Percentiles rank a stretch among this genome's conserved stretches.
phyloP scores from a whole-genome alignment of 2,888 invertebrate genomes.

The Aleiodes testaceus region DNA sequence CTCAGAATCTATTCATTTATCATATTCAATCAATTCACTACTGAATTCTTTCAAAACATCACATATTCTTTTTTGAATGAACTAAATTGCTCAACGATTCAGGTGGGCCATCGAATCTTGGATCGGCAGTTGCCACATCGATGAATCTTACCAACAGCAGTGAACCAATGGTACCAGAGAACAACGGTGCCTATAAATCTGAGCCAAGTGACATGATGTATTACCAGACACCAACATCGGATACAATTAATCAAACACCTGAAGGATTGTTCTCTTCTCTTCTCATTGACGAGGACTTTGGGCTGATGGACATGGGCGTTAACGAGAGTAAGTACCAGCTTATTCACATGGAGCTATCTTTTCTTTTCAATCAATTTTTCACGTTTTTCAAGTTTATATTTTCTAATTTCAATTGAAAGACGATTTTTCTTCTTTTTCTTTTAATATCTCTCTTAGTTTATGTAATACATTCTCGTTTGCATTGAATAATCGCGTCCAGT shows the following conservation, averaged over 20 bases:
- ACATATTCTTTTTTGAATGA: conserved; percentile 47
- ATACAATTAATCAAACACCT: conserved; percentile 82
- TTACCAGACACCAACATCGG: conserved; percentile 77
- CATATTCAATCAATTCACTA: background rate
- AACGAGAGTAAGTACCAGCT: conserved; percentile 82
- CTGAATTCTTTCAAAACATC: background rate
- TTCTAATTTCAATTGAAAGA: background rate
- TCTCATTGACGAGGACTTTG: conserved; percentile 53
- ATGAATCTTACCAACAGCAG: conserved; percentile 86
- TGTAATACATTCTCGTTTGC: conserved; percentile 23
- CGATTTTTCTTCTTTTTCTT: conserved; percentile 9
- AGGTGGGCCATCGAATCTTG: conserved; percentile 77
- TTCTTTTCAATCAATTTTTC: conserved; percentile 8
- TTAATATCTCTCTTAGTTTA: background rate
- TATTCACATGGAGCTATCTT: conserved; percentile 15
- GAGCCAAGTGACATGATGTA: conserved; percentile 85
- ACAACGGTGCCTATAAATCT: conserved; percentile 79
- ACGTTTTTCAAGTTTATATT: background rate
- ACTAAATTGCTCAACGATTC: conserved; percentile 64
- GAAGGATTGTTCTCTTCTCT: conserved; percentile 92
- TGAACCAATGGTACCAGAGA: conserved; percentile 78
- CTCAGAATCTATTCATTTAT: too few species aligned
- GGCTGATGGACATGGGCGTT: conserved; percentile 95
- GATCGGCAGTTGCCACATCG: conserved; percentile 84
- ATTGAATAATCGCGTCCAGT: background rate